A percentile compares a stretch with the other conserved stretches of the same genome.
Evolutionary conservation across 2,888 invertebrate genomes (phyloP).

Genomic region (Pherbina coryleti): DNA sequence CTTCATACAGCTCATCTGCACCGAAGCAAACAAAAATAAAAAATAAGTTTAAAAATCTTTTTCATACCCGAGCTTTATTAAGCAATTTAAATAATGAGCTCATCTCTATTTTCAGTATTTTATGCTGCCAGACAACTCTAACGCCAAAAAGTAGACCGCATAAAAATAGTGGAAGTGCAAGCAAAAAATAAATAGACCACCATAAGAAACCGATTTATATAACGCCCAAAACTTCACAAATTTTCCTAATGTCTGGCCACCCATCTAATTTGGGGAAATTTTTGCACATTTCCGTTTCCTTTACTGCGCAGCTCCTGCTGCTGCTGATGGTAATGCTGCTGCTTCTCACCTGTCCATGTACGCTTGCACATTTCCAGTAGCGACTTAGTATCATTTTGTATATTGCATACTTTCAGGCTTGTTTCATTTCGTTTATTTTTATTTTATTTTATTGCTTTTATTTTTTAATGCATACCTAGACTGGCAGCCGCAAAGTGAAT

Average conservation of each 20-base stretch:
- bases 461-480: slow-evolving; percentile 51
- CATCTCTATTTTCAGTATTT: too few relatives aligned
- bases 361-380: slow-evolving; percentile 56
- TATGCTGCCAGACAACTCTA: neutral
- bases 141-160: slow-evolving; percentile 25
- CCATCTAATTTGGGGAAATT: slow-evolving; percentile 51
- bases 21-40: too few relatives aligned
- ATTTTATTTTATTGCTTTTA: slow-evolving; percentile 22
- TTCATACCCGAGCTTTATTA: too few relatives aligned
- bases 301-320: too few relatives aligned
- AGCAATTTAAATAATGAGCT: too few relatives aligned
- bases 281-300: slow-evolving; percentile 50
- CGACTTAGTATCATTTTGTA: slow-evolving; percentile 33
- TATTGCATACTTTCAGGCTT: slow-evolving; percentile 39
- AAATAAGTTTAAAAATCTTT: too few relatives aligned
- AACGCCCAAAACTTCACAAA: slow-evolving; percentile 13
- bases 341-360: slow-evolving; percentile 45
- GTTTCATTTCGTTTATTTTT: slow-evolving; percentile 20
- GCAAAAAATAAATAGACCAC: slow-evolving; percentile 12
- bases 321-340: slow-evolving; percentile 45
- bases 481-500: slow-evolving; percentile 63
- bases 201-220: too few relatives aligned
- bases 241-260: slow-evolving; percentile 44
- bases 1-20: too few relatives aligned
- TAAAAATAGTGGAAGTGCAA: neutral